A percentile compares a stretch with the other conserved stretches of the same genome.
Evolutionary conservation across 2,888 invertebrate species (phyloP).

Genomic region (Brenthis daphne): DNA sequence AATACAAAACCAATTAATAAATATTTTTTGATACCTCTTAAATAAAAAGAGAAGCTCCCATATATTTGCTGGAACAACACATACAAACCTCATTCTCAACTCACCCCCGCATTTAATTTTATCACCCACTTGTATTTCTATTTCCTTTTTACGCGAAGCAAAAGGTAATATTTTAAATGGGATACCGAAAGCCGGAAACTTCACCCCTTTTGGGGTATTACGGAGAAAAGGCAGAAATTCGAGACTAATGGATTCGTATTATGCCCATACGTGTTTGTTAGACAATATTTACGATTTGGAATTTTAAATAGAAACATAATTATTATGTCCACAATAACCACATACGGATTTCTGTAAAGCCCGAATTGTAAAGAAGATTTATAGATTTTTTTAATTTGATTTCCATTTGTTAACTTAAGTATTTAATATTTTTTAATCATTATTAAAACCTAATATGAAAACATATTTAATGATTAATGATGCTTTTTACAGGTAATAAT

Average conservation of each 20-base stretch:
- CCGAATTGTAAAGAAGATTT: background rate
- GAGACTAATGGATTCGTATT: constrained; percentile 20
- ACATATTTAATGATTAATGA: too few species aligned
- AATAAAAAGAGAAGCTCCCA: background rate
- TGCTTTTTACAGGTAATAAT: too few species aligned
- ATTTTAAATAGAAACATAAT: constrained; percentile 9
- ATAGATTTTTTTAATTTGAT: too few species aligned
- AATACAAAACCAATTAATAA: too few species aligned
- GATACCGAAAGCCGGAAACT: constrained; percentile 23
- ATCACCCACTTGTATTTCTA: constrained; percentile 11
- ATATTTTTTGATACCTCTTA: too few species aligned
- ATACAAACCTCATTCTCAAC: background rate
- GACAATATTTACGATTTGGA: constrained; percentile 24
- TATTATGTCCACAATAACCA: constrained; percentile 8
- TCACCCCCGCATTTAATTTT: constrained; percentile 7
- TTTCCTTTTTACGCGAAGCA: constrained; percentile 17
- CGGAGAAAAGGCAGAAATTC: constrained; percentile 14
- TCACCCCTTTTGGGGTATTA: constrained; percentile 24
- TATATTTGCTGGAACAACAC: background rate
- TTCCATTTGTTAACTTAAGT: too few species aligned
- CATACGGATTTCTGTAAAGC: constrained; percentile 2
- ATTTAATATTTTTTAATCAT: too few species aligned
- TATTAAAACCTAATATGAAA: too few species aligned
- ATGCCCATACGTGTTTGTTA: constrained; percentile 4
- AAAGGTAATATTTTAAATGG: constrained; percentile 28